Evolutionary conservation across 2,797 vertebrate species (phyloP), one percentile per base, ranked within the genome.

Genomic region (Tadarida brasiliensis): DNA sequence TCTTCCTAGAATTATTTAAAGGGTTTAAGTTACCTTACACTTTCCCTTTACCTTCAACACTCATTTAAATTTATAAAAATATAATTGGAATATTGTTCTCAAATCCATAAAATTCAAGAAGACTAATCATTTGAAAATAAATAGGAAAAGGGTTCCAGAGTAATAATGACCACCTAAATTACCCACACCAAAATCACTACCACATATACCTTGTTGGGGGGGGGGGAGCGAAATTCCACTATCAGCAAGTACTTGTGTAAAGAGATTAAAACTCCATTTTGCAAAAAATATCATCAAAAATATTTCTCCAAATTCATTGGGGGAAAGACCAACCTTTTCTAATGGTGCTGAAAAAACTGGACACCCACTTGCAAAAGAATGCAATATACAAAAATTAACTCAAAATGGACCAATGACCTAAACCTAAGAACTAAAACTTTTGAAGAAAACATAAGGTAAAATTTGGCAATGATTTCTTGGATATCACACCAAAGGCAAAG

Each of bases 1-100:
- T 44, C 16, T 94, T 96, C 59, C 44, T 65, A 92, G 90, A 94
- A 73, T 94, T 91, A 95, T 26, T 54, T 90, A 33, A 92, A 61
- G 26, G 11, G 9, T 85, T 89, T 87, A 5, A 91, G 35, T 93
- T 77, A 95, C 56, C 30, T 68, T 73, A 54, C 2, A 77, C 11
- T 22, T 92, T 92, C 17, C 81, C 35, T 83, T 91, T 92, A 74
- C 12, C 73, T 39, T 54, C 39, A 73, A 39, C 3, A 70, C 39
- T 87, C 68, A 78, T 7, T 95, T 57, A 93, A 89, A 83, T 44
- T 57, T 84, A 57, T 77, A 92, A 17, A 67, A 67, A 91, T 35
- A 63, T 71, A 70, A 94, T 7, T 82, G 3, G 28, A 65, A 33
- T 78, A 88, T 26, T 90, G 91, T 81, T 30, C 33, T 80, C 30